Evolutionary conservation across 2,888 invertebrate genomes (phyloP).

Genomic region (Ptilodon capucinus): DNA sequence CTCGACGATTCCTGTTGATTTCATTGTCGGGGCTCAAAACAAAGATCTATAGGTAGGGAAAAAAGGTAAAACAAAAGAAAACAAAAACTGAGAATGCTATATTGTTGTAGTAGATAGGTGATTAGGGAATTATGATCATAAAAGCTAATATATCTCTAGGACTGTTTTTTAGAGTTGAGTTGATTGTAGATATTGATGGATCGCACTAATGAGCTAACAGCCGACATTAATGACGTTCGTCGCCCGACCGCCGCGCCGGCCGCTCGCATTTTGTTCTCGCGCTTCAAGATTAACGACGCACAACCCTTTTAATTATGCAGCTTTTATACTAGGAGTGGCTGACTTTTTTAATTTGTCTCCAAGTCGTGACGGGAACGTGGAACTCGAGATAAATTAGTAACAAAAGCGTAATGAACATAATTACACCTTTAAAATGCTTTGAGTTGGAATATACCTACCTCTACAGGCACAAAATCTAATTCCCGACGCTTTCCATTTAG

Average conservation of each 20-base stretch:
- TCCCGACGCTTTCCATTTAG: slow-evolving; percentile 4
- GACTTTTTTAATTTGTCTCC: slow-evolving; percentile 45
- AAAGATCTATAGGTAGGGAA: too few species aligned
- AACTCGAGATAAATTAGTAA: slow-evolving; percentile 30
- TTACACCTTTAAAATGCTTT: neutral
- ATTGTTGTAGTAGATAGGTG: too few species aligned
- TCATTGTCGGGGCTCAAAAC: too few species aligned
- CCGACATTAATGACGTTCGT: slow-evolving; percentile 48
- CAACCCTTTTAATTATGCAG: slow-evolving; percentile 65
- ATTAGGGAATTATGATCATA: too few species aligned
- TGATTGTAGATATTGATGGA: slow-evolving; percentile 49
- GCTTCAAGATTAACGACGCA: slow-evolving; percentile 57
- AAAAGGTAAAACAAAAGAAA: neutral
- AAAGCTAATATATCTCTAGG: too few species aligned
- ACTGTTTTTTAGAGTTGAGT: neutral
- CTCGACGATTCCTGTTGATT: slow-evolving; percentile 36
- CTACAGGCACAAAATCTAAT: neutral
- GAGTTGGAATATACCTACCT: neutral
- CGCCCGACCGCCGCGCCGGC: too few species aligned
- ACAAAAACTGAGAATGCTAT: neutral
- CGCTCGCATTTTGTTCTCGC: slow-evolving; percentile 49
- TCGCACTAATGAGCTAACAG: slow-evolving; percentile 30
- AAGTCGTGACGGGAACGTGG: slow-evolving; percentile 22
- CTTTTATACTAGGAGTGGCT: slow-evolving; percentile 39
- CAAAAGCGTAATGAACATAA: slow-evolving; percentile 23